phyloP scores from a whole-genome alignment of 2,797 vertebrate species.

The Gorsachius magnificus region DNA sequence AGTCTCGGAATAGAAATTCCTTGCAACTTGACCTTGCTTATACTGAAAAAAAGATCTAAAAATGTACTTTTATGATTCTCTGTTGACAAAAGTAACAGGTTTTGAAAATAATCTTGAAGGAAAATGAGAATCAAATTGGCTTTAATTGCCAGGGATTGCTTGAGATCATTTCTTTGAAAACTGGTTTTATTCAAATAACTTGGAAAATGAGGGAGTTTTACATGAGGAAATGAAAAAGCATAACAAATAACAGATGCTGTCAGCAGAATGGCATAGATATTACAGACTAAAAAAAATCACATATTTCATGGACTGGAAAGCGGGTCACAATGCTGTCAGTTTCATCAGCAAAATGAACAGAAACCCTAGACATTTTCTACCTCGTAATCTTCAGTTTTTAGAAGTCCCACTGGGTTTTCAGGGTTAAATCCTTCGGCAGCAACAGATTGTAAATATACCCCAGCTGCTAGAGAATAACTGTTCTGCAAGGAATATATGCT shows the following conservation, averaged over 20 bases:
- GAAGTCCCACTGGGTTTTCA: background rate
- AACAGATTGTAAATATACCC: background rate
- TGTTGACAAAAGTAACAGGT: background rate
- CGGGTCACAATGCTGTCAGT: background rate
- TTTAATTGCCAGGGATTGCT: background rate
- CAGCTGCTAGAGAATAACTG: background rate
- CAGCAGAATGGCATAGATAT: background rate
- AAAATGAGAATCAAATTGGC: background rate
- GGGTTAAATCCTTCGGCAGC: background rate
- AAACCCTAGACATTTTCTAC: background rate
- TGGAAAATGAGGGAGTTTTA: slow-evolving; percentile 1
- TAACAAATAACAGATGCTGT: background rate
- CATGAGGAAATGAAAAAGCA: background rate
- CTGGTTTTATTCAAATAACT: background rate
- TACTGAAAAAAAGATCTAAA: background rate
- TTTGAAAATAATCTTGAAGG: background rate
- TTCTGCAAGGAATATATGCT: background rate
- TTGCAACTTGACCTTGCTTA: background rate
- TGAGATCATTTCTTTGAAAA: background rate
- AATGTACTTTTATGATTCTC: background rate
- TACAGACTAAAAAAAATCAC: background rate
- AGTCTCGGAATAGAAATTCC: background rate
- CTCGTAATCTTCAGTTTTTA: background rate
- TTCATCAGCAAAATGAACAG: background rate
- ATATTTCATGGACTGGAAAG: background rate